Evolutionary conservation across 2,113 vertebrate genomes (phyloP).

Genomic region (Catharus minimus): DNA sequence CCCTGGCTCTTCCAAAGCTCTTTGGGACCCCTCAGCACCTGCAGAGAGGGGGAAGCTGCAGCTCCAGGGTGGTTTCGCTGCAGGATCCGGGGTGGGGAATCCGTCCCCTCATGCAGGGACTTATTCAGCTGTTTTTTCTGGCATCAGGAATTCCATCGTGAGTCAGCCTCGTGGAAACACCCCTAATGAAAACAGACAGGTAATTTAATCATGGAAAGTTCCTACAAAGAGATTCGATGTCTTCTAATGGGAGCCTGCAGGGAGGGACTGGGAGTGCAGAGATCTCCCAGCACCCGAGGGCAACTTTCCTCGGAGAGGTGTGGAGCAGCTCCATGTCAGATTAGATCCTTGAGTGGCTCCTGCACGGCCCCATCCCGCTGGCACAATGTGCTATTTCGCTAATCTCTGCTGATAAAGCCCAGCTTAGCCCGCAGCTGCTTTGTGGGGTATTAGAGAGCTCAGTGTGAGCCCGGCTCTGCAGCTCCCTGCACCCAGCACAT

Average conservation of each 20-base stretch:
- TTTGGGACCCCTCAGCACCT: background rate
- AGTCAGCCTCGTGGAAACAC: slow-evolving; percentile 12
- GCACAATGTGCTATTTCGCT: background rate
- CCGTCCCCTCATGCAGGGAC: background rate
- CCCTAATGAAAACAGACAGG: slow-evolving; percentile 57
- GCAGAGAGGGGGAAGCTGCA: background rate
- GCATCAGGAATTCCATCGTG: background rate
- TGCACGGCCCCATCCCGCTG: background rate
- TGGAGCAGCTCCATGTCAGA: background rate
- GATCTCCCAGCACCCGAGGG: background rate
- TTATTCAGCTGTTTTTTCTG: slow-evolving; percentile 21
- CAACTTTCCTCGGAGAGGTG: accelerated
- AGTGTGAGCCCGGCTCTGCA: background rate
- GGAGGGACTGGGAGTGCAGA: background rate
- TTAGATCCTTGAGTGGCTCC: slow-evolving; percentile 6
- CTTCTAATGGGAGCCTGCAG: slow-evolving; percentile 33
- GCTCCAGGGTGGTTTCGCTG: background rate
- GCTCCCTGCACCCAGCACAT: background rate
- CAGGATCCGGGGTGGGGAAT: background rate
- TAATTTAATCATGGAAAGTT: slow-evolving; percentile 60
- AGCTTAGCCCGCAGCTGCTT: slow-evolving; percentile 1
- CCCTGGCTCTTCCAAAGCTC: background rate
- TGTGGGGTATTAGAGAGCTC: background rate
- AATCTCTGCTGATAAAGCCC: background rate
- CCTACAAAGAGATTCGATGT: background rate